Conservation (phyloP, 2,888 invertebrate genomes). For the Philonicus albiceps region DNA sequence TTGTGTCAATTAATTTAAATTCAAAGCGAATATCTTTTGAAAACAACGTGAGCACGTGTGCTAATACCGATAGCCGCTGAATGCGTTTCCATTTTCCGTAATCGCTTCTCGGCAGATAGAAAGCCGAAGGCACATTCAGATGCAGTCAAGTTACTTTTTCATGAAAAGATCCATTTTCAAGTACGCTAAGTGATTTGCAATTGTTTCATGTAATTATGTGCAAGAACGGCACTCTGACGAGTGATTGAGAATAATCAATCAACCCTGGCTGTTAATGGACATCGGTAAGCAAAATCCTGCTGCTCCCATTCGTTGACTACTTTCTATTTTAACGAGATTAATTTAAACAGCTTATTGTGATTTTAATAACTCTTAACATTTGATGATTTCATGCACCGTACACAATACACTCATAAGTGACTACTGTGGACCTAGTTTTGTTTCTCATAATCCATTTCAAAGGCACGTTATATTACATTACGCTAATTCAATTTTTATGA, state of each 20-base stretch:
- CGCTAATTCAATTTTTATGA: not conserved
- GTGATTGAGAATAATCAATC: not conserved
- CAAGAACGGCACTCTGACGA: not conserved
- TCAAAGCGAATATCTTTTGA: slow-evolving; percentile 5
- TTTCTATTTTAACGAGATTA: not conserved
- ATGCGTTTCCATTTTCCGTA: slow-evolving; percentile 9
- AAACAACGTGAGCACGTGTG: slow-evolving; percentile 39
- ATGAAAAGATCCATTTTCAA: slow-evolving; percentile 9
- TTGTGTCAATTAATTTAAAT: slow-evolving; percentile 42
- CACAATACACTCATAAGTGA: not conserved
- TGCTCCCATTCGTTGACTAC: not conserved
- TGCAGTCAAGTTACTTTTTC: not conserved
- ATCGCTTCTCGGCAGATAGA: not conserved
- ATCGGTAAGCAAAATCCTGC: not conserved
- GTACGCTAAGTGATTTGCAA: not conserved
- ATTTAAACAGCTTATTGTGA: not conserved
- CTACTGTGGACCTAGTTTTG: not conserved
- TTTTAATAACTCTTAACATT: not conserved
- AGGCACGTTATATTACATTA: not conserved
- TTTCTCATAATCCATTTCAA: not conserved
- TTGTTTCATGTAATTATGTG: not conserved
- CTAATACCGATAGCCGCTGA: not conserved
- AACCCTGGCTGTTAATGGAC: not conserved
- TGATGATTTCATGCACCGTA: not conserved
- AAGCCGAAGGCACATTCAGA: not conserved